Conservation (phyloP, 2,113 vertebrate species). For the Colossoma macropomum region DNA sequence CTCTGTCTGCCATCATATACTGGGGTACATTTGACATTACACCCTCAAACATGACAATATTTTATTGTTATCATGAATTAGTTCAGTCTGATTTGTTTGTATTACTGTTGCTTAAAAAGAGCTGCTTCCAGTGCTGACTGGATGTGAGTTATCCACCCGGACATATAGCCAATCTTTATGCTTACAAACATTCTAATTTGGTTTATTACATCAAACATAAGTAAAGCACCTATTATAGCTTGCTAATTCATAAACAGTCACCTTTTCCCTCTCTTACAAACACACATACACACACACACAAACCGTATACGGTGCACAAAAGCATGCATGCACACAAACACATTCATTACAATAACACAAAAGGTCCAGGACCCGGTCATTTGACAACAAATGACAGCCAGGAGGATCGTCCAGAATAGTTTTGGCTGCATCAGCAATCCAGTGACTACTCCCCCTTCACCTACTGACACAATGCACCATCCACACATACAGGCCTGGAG, state of each 20-base stretch:
- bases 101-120: no score
- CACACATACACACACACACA: conserved; percentile 10
- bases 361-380: conserved; percentile 36
- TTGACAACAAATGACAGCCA: conserved; percentile 46
- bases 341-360: conserved; percentile 46
- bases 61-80: no score
- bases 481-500: conserved; percentile 37
- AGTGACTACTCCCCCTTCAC: conserved; percentile 49
- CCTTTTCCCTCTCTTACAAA: not conserved
- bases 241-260: not conserved
- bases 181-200: no score
- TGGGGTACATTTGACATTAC: no score
- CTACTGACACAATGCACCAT: conserved; percentile 43
- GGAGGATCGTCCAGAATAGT: conserved; percentile 46
- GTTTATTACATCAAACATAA: not conserved
- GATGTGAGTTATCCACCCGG: no score
- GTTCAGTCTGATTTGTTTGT: no score
- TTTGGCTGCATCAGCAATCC: conserved; percentile 54
- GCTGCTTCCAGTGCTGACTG: no score
- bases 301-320: not conserved
- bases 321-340: conserved; percentile 28
- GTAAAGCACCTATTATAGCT: not conserved
- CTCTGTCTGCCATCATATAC: no score
- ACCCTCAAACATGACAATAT: no score
- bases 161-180: no score